phyloP scores from a whole-genome alignment of 2,888 invertebrate species.

The Apamea epomidion region DNA sequence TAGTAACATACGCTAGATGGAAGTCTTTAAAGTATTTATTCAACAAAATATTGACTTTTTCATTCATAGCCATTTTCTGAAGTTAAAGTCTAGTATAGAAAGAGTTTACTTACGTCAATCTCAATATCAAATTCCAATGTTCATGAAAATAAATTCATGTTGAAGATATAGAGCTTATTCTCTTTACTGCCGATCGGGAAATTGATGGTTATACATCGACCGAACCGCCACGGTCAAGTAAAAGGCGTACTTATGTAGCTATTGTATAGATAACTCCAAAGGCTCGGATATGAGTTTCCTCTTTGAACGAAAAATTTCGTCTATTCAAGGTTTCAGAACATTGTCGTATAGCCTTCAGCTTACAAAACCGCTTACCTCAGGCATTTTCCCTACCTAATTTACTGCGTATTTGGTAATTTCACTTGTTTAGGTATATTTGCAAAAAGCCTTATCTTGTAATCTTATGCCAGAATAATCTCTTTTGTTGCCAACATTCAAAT shows the following conservation, averaged over 20 bases:
- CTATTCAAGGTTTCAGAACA: conserved; percentile 44
- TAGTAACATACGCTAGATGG: neutral
- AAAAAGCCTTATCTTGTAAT: conserved; percentile 61
- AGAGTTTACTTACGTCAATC: neutral
- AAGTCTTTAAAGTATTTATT: neutral
- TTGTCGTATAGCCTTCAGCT: conserved; percentile 40
- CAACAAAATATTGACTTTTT: neutral
- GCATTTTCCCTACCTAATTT: conserved; percentile 41
- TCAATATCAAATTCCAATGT: conserved; percentile 5
- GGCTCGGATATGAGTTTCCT: conserved; percentile 42
- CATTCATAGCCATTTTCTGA: neutral
- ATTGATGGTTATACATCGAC: conserved; percentile 31
- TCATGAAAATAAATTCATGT: conserved; percentile 44
- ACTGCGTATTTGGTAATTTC: conserved; percentile 45
- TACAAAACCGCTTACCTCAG: conserved; percentile 49
- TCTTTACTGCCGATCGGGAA: conserved; percentile 33
- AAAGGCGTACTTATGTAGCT: conserved; percentile 28
- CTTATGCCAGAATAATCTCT: conserved; percentile 47
- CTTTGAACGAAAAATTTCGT: conserved; percentile 32
- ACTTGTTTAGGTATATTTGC: conserved; percentile 43
- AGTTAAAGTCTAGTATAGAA: neutral
- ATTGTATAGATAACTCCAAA: conserved; percentile 32
- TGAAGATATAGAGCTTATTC: conserved; percentile 40
- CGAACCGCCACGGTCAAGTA: conserved; percentile 44
- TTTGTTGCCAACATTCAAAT: conserved; percentile 39